These are phyloP conservation scores for Watsonalla binaria DNA, from an alignment of 2,888 invertebrate species.

Conservation along the genomic window DNA sequence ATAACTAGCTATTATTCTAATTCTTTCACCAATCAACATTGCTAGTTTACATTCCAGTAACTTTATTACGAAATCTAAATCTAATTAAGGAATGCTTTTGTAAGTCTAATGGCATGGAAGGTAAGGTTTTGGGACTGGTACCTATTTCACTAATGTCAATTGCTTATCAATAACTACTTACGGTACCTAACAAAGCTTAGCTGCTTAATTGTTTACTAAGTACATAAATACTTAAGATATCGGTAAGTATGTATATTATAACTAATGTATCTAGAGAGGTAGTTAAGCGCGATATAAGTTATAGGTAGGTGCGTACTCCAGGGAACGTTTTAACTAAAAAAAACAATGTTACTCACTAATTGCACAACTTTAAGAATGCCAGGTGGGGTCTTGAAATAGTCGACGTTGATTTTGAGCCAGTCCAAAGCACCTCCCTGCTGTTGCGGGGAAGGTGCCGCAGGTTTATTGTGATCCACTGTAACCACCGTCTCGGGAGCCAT, in stretches of 20 bases:
- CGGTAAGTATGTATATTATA: neutral
- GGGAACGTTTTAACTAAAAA: neutral
- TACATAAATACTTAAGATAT: neutral
- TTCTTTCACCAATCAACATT: too few relatives aligned
- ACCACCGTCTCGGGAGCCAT: slow-evolving; percentile 93
- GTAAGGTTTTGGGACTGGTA: too few relatives aligned
- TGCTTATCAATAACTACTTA: too few relatives aligned
- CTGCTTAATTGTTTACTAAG: neutral
- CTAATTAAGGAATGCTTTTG: too few relatives aligned
- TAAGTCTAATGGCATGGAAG: too few relatives aligned
- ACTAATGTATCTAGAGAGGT: neutral
- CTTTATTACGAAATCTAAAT: too few relatives aligned
- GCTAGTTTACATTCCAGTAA: too few relatives aligned
- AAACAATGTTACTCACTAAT: slow-evolving; percentile 81
- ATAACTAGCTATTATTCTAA: too few relatives aligned
- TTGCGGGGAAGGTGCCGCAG: slow-evolving; percentile 61
- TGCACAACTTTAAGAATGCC: slow-evolving; percentile 89
- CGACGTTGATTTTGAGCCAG: slow-evolving; percentile 87
- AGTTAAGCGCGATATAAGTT: too few relatives aligned
- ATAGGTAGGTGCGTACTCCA: neutral
- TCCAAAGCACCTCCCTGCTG: slow-evolving; percentile 78
- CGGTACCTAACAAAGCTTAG: too few relatives aligned
- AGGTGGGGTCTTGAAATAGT: slow-evolving; percentile 89
- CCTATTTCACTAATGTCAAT: too few relatives aligned
- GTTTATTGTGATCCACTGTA: slow-evolving; percentile 84